phyloP scores from a whole-genome alignment of 2,888 invertebrate genomes.

The Cephus rjabovi region DNA sequence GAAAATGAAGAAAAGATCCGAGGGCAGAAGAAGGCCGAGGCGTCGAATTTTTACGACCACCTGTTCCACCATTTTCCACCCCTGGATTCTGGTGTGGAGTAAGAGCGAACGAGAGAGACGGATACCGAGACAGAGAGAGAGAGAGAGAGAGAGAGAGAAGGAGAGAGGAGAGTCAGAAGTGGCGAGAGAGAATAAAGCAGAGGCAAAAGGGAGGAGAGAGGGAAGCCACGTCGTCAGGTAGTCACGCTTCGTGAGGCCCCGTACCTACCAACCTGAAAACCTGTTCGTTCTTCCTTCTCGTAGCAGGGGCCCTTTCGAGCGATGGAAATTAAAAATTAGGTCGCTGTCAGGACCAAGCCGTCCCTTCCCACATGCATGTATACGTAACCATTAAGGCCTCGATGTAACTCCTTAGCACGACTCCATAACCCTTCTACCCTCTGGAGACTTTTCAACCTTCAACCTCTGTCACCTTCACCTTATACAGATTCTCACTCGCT shows the following conservation, averaged over 20 bases:
- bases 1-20: constrained; percentile 14
- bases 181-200: background rate
- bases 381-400: background rate
- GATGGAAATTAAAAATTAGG: constrained; percentile 49
- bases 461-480: background rate
- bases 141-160: background rate
- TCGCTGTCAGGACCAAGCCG: constrained; percentile 34
- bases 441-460: background rate
- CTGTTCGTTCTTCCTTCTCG: constrained; percentile 41
- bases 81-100: constrained; percentile 32
- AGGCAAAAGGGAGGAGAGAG: background rate
- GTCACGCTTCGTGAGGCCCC: constrained; percentile 51
- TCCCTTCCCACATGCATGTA: background rate
- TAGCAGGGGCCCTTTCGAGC: constrained; percentile 21
- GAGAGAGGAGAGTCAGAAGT: background rate
- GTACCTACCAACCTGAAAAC: constrained; percentile 55
- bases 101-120: constrained; percentile 18
- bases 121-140: constrained; percentile 1
- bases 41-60: constrained; percentile 50
- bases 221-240: constrained; percentile 53
- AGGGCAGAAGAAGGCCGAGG: constrained; percentile 31
- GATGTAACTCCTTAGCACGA: background rate
- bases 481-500: background rate
- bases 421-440: background rate
- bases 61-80: constrained; percentile 57